Conservation (phyloP, 2,888 invertebrate species). For the Campoplex capitator region DNA sequence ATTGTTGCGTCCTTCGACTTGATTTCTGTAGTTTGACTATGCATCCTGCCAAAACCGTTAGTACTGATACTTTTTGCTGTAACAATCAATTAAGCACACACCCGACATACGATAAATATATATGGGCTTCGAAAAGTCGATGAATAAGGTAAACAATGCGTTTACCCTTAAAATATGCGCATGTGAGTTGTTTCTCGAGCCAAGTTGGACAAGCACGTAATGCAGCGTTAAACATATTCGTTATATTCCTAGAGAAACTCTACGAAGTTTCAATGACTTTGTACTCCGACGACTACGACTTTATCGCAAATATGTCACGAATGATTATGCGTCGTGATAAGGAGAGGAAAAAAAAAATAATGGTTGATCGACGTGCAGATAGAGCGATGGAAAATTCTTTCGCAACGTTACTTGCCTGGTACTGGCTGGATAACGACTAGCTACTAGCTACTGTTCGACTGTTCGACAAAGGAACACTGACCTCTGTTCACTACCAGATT, state of each 20-base stretch:
- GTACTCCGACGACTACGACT: neutral
- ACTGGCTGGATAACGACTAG: slow-evolving; percentile 29
- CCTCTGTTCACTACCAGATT: slow-evolving; percentile 2
- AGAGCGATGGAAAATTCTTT: slow-evolving; percentile 15
- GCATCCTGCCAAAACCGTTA: slow-evolving; percentile 85
- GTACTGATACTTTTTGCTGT: slow-evolving; percentile 75
- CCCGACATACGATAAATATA: neutral
- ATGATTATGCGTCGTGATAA: slow-evolving; percentile 30
- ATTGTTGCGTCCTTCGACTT: slow-evolving; percentile 90
- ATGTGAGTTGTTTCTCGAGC: slow-evolving; percentile 79
- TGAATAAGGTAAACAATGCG: slow-evolving; percentile 18
- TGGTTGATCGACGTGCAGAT: neutral
- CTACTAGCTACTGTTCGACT: slow-evolving; percentile 30
- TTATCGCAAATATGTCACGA: slow-evolving; percentile 28
- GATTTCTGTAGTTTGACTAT: slow-evolving; percentile 85
- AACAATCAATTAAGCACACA: slow-evolving; percentile 44
- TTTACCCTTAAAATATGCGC: slow-evolving; percentile 81
- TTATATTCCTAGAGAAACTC: neutral
- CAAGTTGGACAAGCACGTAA: slow-evolving; percentile 78
- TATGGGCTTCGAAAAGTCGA: neutral
- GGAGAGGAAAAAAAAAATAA: neutral
- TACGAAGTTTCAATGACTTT: slow-evolving; percentile 16
- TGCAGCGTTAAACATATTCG: slow-evolving; percentile 71
- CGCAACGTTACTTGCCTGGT: slow-evolving; percentile 49
- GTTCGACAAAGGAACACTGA: slow-evolving; percentile 40